Conservation (phyloP, 2,797 vertebrate species). For the Setipinna tenuifilis region DNA sequence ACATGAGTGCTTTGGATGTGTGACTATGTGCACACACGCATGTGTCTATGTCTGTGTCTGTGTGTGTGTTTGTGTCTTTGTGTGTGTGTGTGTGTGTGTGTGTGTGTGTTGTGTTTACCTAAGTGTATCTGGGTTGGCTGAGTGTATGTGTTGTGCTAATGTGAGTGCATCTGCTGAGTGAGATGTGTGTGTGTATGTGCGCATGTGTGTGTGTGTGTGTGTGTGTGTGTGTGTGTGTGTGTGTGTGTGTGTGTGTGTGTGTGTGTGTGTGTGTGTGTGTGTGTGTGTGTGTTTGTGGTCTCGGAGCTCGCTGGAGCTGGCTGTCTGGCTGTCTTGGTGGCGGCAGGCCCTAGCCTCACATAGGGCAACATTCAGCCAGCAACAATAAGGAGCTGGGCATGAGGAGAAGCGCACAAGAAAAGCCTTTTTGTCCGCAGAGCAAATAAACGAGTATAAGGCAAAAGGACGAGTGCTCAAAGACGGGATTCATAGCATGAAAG, state of each 20-base stretch:
- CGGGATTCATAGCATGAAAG: conserved; percentile 40
- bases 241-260: conserved; percentile 5
- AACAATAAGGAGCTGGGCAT: conserved; percentile 49
- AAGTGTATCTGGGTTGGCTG: no score
- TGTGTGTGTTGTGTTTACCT: no score
- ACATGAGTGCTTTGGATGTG: not conserved
- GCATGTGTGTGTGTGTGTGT: not conserved
- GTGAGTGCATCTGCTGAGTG: not conserved
- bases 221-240: not conserved
- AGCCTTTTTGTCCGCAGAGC: conserved; percentile 44
- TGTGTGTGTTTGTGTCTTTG: no score
- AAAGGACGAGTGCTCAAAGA: conserved; percentile 40
- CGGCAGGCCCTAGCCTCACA: not conserved
- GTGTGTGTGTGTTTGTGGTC: conserved; percentile 9
- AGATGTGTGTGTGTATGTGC: not conserved
- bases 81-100: no score
- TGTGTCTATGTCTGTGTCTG: no score
- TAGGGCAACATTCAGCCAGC: conserved; percentile 49
- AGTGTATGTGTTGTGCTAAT: conserved; percentile 17
- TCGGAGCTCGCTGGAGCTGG: not conserved
- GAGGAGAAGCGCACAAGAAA: conserved; percentile 40
- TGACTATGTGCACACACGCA: not conserved
- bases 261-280: not conserved
- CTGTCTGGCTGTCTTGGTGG: not conserved
- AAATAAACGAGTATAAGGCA: conserved; percentile 50